Base-by-base conservation (phyloP, 1,140 invertebrate genomes). In the Brachionus sp. region DNA sequence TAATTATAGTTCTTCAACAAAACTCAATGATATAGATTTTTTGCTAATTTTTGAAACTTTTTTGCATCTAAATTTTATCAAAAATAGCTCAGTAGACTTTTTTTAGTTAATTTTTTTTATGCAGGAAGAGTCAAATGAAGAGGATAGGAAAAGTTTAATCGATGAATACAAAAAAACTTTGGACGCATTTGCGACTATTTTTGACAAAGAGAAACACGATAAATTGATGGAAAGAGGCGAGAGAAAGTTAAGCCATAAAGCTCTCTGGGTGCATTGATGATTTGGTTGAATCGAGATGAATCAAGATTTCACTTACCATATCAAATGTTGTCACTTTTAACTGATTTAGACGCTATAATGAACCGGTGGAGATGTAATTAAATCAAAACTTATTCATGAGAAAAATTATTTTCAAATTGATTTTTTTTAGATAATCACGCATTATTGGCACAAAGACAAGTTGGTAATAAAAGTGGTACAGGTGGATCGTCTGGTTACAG, bases 291-390 rank as follows among this genome's bases (percentile, higher is more conserved):
- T 88, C 90, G 96, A 13, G 95, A 98, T 86, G 95, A 98, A 88
- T 95, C 96, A 0, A 91, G 96, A 25, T 99, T 98, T 89, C 96
- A 95, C 85, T 95, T 82, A 87, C 96, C 97, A 0, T 95, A 97
- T 90, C 96, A 98, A 88, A 91, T 99, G 70, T 90, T 99, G 0
- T 94, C 93, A 0, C 90, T 95, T 5, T 91, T 99, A 1, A 98
- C 98, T 94, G 96, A 99, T 87, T 97, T 99, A 39, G 97, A 99
- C 90, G 95, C 95, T 1, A 90, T 98, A 66, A 95, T 99, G 84
- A 98, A 96, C 13, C 98, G 98, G 90, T 99, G 97, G 97, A 92
- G 97, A 90, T 98, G 97, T n/a, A n/a, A n/a, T n/a, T 98, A 92
- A 93, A 93, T 91, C 0, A 53, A 19, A 19, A 77, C n/a, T n/a